These are phyloP conservation scores for Cuculus canorus DNA, from an alignment of 2,797 vertebrate species.

Conservation along the genomic window DNA sequence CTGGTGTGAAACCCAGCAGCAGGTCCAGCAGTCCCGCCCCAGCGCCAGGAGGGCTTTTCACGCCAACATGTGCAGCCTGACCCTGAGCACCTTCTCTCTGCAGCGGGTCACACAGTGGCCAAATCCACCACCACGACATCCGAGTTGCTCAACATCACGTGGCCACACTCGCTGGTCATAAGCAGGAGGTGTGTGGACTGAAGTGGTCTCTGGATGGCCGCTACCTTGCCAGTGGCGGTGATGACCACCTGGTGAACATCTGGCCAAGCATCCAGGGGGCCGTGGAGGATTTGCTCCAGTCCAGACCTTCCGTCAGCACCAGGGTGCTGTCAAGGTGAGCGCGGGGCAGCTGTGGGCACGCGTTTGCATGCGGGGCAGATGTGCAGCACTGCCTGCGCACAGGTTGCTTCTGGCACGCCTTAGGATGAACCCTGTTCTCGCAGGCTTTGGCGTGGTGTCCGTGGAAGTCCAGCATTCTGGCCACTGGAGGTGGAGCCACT, in stretches of 20 bases:
- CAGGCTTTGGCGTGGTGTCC: too few relatives aligned
- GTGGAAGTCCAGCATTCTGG: slow-evolving; percentile 92
- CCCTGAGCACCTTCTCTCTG: background rate
- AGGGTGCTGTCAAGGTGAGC: slow-evolving; percentile 96
- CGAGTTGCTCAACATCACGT: slow-evolving; percentile 91
- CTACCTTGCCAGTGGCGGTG: slow-evolving; percentile 94
- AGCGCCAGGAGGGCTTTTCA: background rate
- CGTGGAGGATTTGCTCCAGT: slow-evolving; percentile 70
- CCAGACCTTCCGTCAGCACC: slow-evolving; percentile 89
- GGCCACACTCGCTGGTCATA: slow-evolving; percentile 85
- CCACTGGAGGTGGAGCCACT: slow-evolving; percentile 94
- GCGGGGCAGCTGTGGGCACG: background rate
- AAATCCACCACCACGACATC: slow-evolving; percentile 96
- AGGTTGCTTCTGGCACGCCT: too few relatives aligned
- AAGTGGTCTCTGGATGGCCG: slow-evolving; percentile 94
- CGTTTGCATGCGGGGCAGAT: background rate
- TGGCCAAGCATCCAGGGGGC: slow-evolving; percentile 86
- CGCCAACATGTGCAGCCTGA: background rate
- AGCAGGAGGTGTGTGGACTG: slow-evolving; percentile 95
- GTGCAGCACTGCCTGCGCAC: background rate
- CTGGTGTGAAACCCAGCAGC: background rate
- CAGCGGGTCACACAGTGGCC: slow-evolving; percentile 93
- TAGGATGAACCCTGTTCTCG: too few relatives aligned
- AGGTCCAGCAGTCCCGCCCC: background rate
- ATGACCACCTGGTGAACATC: slow-evolving; percentile 92